These are phyloP conservation scores for Calidris pugnax DNA, from an alignment of 2,113 vertebrate species.

Conservation along the genomic window DNA sequence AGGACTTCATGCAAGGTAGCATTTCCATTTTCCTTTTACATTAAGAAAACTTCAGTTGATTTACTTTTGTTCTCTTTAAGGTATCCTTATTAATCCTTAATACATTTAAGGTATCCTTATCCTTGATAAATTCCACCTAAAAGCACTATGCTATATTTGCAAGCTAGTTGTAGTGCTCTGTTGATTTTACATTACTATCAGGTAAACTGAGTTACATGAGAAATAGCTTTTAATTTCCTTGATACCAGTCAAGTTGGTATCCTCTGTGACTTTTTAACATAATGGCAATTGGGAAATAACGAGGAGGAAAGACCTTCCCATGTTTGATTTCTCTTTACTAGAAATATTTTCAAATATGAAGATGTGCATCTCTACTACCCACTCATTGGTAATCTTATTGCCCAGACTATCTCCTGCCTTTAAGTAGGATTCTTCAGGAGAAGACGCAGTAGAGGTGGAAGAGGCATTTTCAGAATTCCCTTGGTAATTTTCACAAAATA, in stretches of 20 bases:
- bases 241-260: neutral
- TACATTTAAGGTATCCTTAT: neutral
- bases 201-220: neutral
- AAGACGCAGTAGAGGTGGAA: neutral
- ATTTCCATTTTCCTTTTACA: neutral
- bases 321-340: neutral
- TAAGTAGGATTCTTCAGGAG: neutral
- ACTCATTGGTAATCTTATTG: neutral
- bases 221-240: neutral
- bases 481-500: neutral
- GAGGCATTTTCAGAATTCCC: neutral
- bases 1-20: neutral
- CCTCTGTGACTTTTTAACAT: neutral
- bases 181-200: neutral
- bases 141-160: neutral
- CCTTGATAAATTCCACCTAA: neutral
- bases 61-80: neutral
- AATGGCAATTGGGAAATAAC: neutral
- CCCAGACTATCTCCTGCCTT: neutral
- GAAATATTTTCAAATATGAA: neutral
- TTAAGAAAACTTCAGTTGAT: neutral
- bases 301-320: neutral
- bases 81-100: neutral
- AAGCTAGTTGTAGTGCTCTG: neutral
- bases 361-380: neutral